A percentile compares a stretch with the other conserved stretches of the same genome.
Evolutionary conservation across 2,888 invertebrate species (phyloP).

Genomic region (Catotricha subobsoleta): DNA sequence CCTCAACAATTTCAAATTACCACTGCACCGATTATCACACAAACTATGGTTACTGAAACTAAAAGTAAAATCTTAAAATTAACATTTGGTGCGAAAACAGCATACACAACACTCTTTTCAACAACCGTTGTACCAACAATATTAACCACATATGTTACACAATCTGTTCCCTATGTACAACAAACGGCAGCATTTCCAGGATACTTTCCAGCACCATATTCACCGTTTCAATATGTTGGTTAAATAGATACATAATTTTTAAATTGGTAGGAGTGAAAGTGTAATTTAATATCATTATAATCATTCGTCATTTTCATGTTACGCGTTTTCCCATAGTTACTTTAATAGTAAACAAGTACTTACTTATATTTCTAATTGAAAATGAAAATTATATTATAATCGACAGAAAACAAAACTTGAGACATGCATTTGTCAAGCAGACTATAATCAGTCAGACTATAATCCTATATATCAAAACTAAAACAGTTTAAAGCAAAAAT

Average conservation of each 20-base stretch:
- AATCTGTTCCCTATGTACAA: constrained; percentile 50
- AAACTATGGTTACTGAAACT: constrained; percentile 59
- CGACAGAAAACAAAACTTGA: no score
- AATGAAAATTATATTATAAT: no score
- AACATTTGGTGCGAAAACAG: constrained; percentile 80
- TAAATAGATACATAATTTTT: constrained; percentile 2
- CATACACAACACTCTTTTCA: constrained; percentile 69
- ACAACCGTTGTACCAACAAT: constrained; percentile 68
- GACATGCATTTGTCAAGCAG: no score
- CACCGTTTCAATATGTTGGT: constrained; percentile 31
- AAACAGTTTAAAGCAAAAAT: no score
- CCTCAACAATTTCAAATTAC: constrained; percentile 57
- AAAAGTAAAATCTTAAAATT: constrained; percentile 67
- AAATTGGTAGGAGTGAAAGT: no score
- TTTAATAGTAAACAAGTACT: no score
- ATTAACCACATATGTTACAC: constrained; percentile 67
- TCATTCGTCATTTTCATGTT: no score
- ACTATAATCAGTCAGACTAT: no score
- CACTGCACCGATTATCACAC: constrained; percentile 63
- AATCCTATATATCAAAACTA: no score
- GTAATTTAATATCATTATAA: no score
- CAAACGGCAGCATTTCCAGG: constrained; percentile 54
- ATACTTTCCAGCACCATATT: constrained; percentile 58
- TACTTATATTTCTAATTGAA: no score
- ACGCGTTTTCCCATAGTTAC: no score